Evolutionary conservation across 2,888 invertebrate species (phyloP).

Genomic region (Sceliomorpha sp.): DNA sequence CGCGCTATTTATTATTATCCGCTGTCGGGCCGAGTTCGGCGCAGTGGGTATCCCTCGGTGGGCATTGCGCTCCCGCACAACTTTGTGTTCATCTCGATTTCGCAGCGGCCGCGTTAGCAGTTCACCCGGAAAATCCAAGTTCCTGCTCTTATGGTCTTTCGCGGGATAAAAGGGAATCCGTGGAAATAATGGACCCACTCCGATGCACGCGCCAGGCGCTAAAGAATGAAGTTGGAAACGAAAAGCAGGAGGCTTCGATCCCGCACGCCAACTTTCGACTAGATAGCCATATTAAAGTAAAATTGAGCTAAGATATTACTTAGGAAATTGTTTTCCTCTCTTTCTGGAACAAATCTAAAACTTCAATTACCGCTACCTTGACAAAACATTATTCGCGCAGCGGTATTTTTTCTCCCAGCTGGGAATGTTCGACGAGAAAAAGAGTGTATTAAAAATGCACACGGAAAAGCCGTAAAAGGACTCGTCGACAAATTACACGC

Average conservation of each 20-base stretch:
- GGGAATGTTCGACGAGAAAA: too few relatives aligned
- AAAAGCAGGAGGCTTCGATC: neutral
- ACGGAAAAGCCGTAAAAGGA: too few relatives aligned
- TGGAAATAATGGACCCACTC: constrained; percentile 37
- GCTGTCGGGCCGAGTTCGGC: constrained; percentile 59
- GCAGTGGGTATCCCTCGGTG: constrained; percentile 1
- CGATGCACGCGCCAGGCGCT: constrained; percentile 8
- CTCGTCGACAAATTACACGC: too few relatives aligned
- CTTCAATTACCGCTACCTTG: too few relatives aligned
- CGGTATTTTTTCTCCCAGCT: too few relatives aligned
- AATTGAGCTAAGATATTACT: constrained; percentile 41
- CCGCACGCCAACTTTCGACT: constrained; percentile 21
- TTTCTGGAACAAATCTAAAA: too few relatives aligned
- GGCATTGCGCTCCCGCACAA: constrained; percentile 11
- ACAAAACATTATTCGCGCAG: too few relatives aligned
- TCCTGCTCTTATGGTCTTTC: constrained; percentile 31
- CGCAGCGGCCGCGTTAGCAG: constrained; percentile 31
- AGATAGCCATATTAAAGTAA: constrained; percentile 46
- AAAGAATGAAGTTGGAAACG: constrained; percentile 2
- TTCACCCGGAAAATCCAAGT: constrained; percentile 48
- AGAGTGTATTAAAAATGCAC: too few relatives aligned
- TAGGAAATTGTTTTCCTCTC: constrained; percentile 22
- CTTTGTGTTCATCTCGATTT: constrained; percentile 37
- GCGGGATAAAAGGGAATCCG: constrained; percentile 33
- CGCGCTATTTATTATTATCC: constrained; percentile 75